Base-by-base conservation (phyloP, 1,140 invertebrate species). In the Psilanteris sp. region DNA sequence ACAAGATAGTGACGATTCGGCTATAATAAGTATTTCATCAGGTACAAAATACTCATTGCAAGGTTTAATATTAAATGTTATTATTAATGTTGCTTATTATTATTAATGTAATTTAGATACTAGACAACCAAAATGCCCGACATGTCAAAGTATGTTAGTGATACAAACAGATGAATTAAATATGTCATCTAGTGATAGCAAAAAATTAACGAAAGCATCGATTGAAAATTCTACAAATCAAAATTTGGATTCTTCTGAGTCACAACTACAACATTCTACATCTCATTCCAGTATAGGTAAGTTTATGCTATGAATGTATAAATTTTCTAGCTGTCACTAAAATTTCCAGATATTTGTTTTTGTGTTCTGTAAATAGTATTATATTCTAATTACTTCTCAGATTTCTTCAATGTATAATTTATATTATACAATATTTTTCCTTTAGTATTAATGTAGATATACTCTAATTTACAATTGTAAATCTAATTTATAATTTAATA, bases 91-190 rank as follows among this genome's bases (percentile, higher is more conserved):
- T n/a, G 2, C 18, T 20, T 20, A 3, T 20, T 20, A 3, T 20
- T 5, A 20, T 29, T 20, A 72, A 15, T 50, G 39, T 66, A 22
- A 14, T 10, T 54, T 76, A 88, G 90, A 79, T 54, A 68, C 78
- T 4, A 79, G 73, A 54, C 75, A 81, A 39, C 78, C 82, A 0
- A 87, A 85, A 20, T 93, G 92, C 81, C 91, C 90, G n/a, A 87
- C 89, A 6, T 93, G 92, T 75, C 81, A 87, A 13, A 92, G 91
- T 67, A 89, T 82, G 0, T 81, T 91, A 26, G 89, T 92, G 8
- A 88, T 91, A 6, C 89, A 92, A 86, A 83, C 81, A 1, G 86
- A 88, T 13, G 80, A 87, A 41, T 41, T 83, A 11, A 70, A 72
- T 0, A 79, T 78, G 5, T 50, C 81, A 11, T 59, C 73, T 9